Evolutionary conservation across 2,113 vertebrate species (phyloP).

Genomic region (Donacobius atricapilla): DNA sequence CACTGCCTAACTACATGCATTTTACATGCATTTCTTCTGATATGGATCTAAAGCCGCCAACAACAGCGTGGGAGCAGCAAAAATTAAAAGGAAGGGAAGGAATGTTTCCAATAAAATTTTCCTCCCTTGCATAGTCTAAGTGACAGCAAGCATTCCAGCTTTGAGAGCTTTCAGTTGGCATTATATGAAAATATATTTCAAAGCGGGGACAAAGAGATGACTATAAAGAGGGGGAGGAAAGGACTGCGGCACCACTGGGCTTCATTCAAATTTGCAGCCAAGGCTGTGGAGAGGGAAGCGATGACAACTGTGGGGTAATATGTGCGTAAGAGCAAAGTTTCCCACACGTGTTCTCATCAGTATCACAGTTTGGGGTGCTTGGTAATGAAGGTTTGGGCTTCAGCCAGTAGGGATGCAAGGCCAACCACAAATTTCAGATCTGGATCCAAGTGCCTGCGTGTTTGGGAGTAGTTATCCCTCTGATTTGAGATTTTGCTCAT

Average conservation of each 20-base stretch:
- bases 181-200: not conserved
- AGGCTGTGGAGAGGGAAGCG: not conserved
- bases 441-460: not conserved
- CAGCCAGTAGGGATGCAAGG: not conserved
- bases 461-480: not conserved
- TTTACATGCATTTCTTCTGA: slow-evolving; percentile 42
- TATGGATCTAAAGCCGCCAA: slow-evolving; percentile 40
- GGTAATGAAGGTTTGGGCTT: not conserved
- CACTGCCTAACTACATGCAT: not conserved
- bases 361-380: slow-evolving; percentile 5
- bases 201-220: not conserved
- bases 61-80: slow-evolving; percentile 37
- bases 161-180: slow-evolving; percentile 23
- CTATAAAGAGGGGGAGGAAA: not conserved
- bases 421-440: slow-evolving; percentile 19
- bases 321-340: slow-evolving; percentile 28
- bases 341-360: slow-evolving; percentile 9
- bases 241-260: not conserved
- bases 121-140: slow-evolving; percentile 1
- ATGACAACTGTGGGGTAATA: not conserved
- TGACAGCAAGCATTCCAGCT: slow-evolving; percentile 34
- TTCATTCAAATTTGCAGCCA: not conserved
- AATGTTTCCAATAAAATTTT: slow-evolving; percentile 56
- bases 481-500: not conserved
- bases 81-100: slow-evolving; percentile 15